Evolutionary conservation across 2,113 vertebrate species (phyloP), one percentile per base, ranked within the genome.

Genomic region (Caranx melampygus): DNA sequence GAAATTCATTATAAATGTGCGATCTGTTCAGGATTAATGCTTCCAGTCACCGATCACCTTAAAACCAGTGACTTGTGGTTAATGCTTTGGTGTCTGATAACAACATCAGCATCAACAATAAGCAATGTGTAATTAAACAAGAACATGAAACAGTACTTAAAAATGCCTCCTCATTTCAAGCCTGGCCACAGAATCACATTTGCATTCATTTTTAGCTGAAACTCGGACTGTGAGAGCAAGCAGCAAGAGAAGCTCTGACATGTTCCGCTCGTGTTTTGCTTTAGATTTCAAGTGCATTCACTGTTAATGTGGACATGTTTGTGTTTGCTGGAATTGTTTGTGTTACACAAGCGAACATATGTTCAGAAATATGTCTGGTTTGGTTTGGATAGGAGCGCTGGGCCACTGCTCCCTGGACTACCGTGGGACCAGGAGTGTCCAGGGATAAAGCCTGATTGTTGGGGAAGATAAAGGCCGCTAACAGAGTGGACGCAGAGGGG

Each of bases 401-500:
- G 52, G 58, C 65, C 37, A 1, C 49, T 75, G 44, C 72, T 79
- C 47, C 0, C 54, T 52, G 49, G 59, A 42, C 16, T 71, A 82
- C 65, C 21, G 64, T 75, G 76, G 66, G 85, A 82, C 74, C 79
- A 51, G 67, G 62, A 75, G 77, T 71, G 81, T 88, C 68, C 57
- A 0, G 42, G 60, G 59, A 58, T 81, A 80, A 86, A 84, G 81
- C 83, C 74, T 6, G 71, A 90, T 88, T 86, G 84, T 84, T 80
- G 35, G 34, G 34, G 20, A 72, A 57, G 79, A 87, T 78, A 81
- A 77, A 71, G 68, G 12, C 42, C 0, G 18, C 69, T 86, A 75
- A 79, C 61, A 76, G 69, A 67, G 59, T 66, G 82, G 66, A 69
- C 9, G 5, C 35, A 57, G 74, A 60, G 45, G 44, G 61, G 61